phyloP scores from a whole-genome alignment of 2,797 vertebrate species.

The Babyrousa celebensis region DNA sequence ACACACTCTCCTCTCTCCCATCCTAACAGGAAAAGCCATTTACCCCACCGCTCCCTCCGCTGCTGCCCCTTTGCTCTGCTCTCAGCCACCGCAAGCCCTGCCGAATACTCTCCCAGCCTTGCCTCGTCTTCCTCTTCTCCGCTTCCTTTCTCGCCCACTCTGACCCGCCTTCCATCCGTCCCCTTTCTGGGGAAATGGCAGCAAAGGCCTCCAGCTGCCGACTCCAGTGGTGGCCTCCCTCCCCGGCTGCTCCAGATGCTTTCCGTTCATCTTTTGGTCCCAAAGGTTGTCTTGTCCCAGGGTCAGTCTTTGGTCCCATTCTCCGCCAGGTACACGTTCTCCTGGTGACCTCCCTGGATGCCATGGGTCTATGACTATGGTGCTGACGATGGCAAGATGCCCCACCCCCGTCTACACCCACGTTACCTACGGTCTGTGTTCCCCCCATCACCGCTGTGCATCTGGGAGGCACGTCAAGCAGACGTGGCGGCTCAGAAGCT shows the following conservation, averaged over 20 bases:
- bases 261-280: not conserved
- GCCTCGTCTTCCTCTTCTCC: not conserved
- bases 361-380: accelerated
- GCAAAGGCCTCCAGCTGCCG: not conserved
- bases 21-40: not conserved
- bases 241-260: not conserved
- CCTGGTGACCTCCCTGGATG: accelerated
- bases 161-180: not conserved
- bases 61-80: not conserved
- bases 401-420: accelerated
- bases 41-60: too few species aligned
- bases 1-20: accelerated
- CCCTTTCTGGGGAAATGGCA: not conserved
- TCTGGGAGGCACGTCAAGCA: accelerated
- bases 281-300: not conserved
- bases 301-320: not conserved
- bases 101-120: not conserved
- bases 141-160: not conserved
- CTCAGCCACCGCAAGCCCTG: not conserved
- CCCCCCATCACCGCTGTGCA: too few species aligned
- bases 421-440: too few species aligned
- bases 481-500: not conserved
- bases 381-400: not conserved
- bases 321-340: not conserved
- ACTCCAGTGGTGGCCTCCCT: too few species aligned